Evolutionary conservation across 2,888 invertebrate species (phyloP).

Genomic region (Galeruca laticollis): DNA sequence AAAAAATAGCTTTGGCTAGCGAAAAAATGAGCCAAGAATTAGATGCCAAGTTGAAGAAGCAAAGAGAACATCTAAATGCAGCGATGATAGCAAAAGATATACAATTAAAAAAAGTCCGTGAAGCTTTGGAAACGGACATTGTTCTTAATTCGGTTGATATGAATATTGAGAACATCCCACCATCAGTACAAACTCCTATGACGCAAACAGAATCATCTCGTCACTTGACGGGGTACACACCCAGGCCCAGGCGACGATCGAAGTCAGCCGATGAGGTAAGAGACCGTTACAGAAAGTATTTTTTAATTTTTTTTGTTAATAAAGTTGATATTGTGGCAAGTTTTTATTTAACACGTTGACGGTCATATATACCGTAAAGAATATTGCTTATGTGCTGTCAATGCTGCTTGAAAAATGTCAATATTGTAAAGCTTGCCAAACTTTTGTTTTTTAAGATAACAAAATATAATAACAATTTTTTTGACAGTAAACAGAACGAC

Average conservation of each 20-base stretch:
- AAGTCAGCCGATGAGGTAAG: conserved; percentile 40
- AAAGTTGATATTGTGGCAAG: background rate
- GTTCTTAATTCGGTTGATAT: conserved; percentile 37
- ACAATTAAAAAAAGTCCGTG: conserved; percentile 67
- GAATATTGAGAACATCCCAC: conserved; percentile 29
- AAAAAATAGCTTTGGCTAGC: conserved; percentile 77
- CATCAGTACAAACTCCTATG: conserved; percentile 19
- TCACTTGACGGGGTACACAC: conserved; percentile 25
- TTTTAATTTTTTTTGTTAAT: background rate
- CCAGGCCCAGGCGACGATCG: conserved; percentile 32
- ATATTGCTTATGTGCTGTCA: too few relatives aligned
- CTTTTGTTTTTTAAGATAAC: too few relatives aligned
- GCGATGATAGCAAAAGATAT: conserved; percentile 73
- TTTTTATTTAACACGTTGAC: too few relatives aligned
- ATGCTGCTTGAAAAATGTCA: too few relatives aligned
- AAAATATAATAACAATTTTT: too few relatives aligned
- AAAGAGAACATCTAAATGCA: conserved; percentile 69
- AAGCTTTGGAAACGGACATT: conserved; percentile 46
- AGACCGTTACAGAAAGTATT: too few relatives aligned
- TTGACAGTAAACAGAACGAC: too few relatives aligned
- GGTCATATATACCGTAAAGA: too few relatives aligned
- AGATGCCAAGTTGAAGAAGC: conserved; percentile 72
- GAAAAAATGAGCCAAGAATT: conserved; percentile 82
- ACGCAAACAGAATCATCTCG: conserved; percentile 17
- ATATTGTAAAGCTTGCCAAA: too few relatives aligned